phyloP scores from a whole-genome alignment of 2,113 vertebrate species.

The Todiramphus saurophagus region DNA sequence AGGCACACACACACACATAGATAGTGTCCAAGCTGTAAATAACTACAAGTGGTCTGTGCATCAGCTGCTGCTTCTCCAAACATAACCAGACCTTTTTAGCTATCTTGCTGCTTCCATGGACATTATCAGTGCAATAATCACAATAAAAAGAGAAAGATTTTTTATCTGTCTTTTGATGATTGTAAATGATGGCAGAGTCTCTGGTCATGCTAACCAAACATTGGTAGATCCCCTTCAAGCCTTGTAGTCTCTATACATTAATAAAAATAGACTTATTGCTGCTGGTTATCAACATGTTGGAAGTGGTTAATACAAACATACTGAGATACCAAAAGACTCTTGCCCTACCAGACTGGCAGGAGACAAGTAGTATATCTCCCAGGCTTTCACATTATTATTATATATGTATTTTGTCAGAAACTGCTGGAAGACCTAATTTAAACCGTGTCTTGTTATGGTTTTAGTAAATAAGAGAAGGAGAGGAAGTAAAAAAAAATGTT shows the following conservation, averaged over 20 bases:
- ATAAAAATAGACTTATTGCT: neutral
- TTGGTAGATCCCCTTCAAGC: neutral
- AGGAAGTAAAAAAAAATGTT: neutral
- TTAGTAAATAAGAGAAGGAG: neutral
- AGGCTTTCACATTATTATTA: neutral
- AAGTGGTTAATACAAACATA: neutral
- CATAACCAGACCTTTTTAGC: neutral
- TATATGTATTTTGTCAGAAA: neutral
- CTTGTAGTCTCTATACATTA: neutral
- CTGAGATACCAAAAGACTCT: neutral
- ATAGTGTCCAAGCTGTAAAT: neutral
- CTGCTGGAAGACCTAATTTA: neutral
- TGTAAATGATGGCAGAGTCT: neutral
- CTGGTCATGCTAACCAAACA: neutral
- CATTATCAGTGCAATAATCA: neutral
- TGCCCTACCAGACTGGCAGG: neutral
- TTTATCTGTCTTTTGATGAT: neutral
- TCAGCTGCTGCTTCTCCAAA: neutral
- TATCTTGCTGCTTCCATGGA: neutral
- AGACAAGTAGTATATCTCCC: neutral
- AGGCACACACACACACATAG: neutral
- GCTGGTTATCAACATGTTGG: neutral
- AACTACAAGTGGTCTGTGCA: neutral
- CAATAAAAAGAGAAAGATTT: neutral
- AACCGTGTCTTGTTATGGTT: neutral